Base-by-base conservation (phyloP, 1,140 invertebrate species). In the Vanessa atalanta region DNA sequence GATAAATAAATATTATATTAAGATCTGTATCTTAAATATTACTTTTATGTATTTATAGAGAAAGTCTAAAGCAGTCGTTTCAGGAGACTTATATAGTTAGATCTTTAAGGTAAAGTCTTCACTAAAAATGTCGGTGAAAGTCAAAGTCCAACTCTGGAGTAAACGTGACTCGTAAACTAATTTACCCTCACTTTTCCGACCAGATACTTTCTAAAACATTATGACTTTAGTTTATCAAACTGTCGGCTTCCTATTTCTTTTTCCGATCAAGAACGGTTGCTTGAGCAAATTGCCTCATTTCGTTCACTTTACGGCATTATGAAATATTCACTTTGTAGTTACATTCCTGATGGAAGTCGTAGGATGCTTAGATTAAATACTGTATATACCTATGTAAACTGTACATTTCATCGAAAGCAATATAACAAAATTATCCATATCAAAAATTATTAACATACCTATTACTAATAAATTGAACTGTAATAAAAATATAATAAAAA, bases 171-270 rank as follows among this genome's bases (percentile, higher is more conserved):
- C 31, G 84, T 63, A 69, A 86, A 75, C 78, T 63, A 77, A 89
- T 83, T 78, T 65, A 16, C 70, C 51, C 43, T 50, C 65, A 57
- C 78, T 72, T 66, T 71, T 66, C 67, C 57, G 47, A 15, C 72
- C 80, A 80, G 73, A 80, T 83, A 81, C 81, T 83, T 70, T 65
- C 55, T 69, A 68, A 78, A 77, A 84, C 82, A 84, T 86, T 84
- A 87, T 83, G 79, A 80, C 75, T 79, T 80, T 83, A 85, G 84
- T 88, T 88, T 85, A 83, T 88, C 83, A 83, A 87, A 88, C 79
- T 72, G 81, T 80, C 80, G 78, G 79, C 73, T 80, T 75, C 73
- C 75, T 80, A 78, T 74, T 82, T 75, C 71, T 82, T 78, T 72
- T 78, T 75, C 78, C 70, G 81, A 80, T 83, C 80, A 72, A 73